Base-by-base conservation (phyloP, 2,797 vertebrate species). In the Anolis apletophallus region DNA sequence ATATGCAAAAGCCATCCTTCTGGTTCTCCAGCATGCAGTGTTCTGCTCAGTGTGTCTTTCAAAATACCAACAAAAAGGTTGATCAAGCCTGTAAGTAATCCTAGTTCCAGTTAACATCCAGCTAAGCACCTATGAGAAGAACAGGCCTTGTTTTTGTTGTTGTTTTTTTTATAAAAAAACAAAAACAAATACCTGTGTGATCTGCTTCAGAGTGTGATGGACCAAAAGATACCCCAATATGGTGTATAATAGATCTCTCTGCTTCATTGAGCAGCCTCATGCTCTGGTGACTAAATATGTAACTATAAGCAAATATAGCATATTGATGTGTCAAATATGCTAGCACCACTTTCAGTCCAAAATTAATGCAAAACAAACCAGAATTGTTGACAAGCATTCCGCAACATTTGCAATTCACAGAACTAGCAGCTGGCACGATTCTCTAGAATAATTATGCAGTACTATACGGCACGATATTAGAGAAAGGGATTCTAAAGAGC, bases 261-360 rank as follows among this genome's bases (percentile, higher is more conserved):
- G 52, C 89, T 91, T 89, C 89, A 59, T 64, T 84, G 93, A 93
- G 92, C 92, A 91, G 91, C 80, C 86, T 93, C 91, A 92, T 90
- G 93, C 85, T 77, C 93, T 94, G 86, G 93, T 94, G 93, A 89
- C 83, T 90, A 88, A 93, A 89, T 32, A 90, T 81, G 88, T 94
- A 73, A 80, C 21, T 83, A 17, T 83, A 92, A 86, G 68, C 81
- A 90, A 92, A 91, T 46, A 88, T 8, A 90, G 67, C 71, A 88
- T 92, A 79, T 84, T 72, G 71, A 81, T 89, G 40, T 88, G 86
- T 88, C 87, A 91, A 87, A 92, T 83, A 32, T 87, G 21, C 0
- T 0, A 91, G 83, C n/a, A 55, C 77, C 84, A 85, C 54, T 86
- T 80, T 89, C 71, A 12, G n/a, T 86, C 84, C 64, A 82, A 90